Conservation (phyloP, 2,797 vertebrate species). For the Masticophis lateralis region DNA sequence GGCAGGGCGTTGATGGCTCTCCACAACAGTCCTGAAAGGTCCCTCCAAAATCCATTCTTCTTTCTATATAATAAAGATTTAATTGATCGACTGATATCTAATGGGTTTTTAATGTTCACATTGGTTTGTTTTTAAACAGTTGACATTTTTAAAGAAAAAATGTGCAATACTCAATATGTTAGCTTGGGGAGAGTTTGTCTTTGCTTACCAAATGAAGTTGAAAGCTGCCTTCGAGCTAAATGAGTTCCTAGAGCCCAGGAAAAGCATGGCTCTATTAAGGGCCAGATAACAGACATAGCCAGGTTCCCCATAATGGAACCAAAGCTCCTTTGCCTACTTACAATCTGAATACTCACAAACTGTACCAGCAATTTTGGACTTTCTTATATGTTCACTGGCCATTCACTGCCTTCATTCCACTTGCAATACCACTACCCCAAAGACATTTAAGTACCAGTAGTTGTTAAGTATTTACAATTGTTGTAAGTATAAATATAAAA, state of each 20-base stretch:
- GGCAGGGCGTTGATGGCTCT: neutral
- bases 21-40: neutral
- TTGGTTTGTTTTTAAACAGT: neutral
- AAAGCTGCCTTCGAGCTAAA: neutral
- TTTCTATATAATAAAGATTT: neutral
- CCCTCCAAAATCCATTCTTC: neutral
- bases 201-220: neutral
- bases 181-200: neutral
- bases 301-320: neutral
- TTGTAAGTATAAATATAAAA: neutral
- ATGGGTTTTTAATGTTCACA: neutral
- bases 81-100: neutral
- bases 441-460: neutral
- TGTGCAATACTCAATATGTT: neutral
- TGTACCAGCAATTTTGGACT: neutral
- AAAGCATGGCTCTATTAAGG: neutral
- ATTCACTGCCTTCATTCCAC: neutral
- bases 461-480: neutral
- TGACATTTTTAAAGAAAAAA: neutral
- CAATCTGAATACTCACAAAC: neutral
- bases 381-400: neutral
- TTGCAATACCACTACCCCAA: neutral
- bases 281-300: neutral
- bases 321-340: neutral
- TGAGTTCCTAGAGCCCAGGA: neutral